Conservation (phyloP, 2,888 invertebrate species). For the Drosophila mimica region DNA sequence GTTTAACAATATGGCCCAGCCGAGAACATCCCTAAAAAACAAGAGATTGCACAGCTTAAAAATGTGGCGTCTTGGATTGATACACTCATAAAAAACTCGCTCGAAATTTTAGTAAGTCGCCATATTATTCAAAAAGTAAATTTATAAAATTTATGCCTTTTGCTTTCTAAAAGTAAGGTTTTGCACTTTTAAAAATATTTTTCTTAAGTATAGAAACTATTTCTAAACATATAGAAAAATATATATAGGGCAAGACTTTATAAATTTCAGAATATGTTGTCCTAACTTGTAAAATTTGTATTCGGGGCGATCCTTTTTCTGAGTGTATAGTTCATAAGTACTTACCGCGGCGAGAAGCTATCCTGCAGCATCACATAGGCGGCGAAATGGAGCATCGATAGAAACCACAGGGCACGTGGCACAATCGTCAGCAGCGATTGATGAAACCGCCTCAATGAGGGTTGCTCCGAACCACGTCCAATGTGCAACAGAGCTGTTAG, state of each 20-base stretch:
- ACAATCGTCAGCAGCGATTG: conserved; percentile 59
- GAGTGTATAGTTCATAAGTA: background rate
- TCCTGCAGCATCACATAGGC: conserved; percentile 88
- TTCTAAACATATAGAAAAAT: background rate
- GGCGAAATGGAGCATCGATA: conserved; percentile 87
- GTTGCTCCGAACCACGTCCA: conserved; percentile 60
- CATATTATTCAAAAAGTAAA: background rate
- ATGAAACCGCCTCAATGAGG: conserved; percentile 58
- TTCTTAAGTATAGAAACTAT: background rate
- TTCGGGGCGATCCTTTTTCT: background rate
- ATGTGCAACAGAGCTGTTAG: conserved; percentile 65
- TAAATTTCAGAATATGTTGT: no score
- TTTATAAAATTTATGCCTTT: background rate
- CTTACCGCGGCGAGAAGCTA: conserved; percentile 84
- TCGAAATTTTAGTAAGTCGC: background rate
- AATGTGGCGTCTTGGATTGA: background rate
- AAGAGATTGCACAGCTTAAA: background rate
- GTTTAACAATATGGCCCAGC: conserved; percentile 90
- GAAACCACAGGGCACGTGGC: conserved; percentile 85
- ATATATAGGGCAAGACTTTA: background rate
- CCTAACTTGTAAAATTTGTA: background rate
- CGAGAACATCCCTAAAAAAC: conserved; percentile 87
- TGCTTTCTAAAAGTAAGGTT: background rate
- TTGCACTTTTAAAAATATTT: background rate
- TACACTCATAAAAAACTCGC: background rate